Base-by-base conservation (phyloP, 2,888 invertebrate genomes). In the Apocheima hispidaria region DNA sequence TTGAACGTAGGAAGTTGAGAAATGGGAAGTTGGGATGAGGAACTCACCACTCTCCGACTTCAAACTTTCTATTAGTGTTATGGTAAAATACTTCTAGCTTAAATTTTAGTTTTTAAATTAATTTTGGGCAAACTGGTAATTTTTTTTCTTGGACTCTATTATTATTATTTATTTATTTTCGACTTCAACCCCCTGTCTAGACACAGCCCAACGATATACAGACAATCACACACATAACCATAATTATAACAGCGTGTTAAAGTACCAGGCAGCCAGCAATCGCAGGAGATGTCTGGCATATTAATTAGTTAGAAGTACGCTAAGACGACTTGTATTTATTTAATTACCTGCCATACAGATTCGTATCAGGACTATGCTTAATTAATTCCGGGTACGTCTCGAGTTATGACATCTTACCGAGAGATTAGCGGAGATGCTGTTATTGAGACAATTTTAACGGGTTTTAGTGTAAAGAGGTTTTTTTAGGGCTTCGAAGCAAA, bases 321-420 rank as follows among this genome's bases (percentile, higher is more conserved):
- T 84, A 85, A 43, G 43, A 53, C 30, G 23, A 87, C 82, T 87
- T 87, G 88, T 89, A 90, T 90, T 89, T 89, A 87, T 90, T 87
- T 88, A 89, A 91, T 90, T 90, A 90, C 88, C 88, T 87, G 90
- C 84, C 87, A 28, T 40, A 86, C 78, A 78, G 90, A 90, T 90
- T 82, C 75, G 77, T 86, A 90, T 90, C 90, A 81, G 83, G 77
- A 76, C 78, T 83, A 82, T 79, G 79, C 73, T 85, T 84, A 87
- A 89, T 90, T 89, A 89, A 88, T 88, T 89, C 86, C 77, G 77
- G 77, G 77, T 80, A 77, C 78, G 85, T 88, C 76, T 78, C 58
- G 16, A 78, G 77, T 79, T 80, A 73, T 79, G 73, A 75, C 57
- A 44, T 53, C 12, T 58, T 58, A 43, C 20, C 14, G 36, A 10